These are phyloP conservation scores for Drosophila nigritarsus DNA, from an alignment of 2,888 invertebrate species.

Conservation along the genomic window DNA sequence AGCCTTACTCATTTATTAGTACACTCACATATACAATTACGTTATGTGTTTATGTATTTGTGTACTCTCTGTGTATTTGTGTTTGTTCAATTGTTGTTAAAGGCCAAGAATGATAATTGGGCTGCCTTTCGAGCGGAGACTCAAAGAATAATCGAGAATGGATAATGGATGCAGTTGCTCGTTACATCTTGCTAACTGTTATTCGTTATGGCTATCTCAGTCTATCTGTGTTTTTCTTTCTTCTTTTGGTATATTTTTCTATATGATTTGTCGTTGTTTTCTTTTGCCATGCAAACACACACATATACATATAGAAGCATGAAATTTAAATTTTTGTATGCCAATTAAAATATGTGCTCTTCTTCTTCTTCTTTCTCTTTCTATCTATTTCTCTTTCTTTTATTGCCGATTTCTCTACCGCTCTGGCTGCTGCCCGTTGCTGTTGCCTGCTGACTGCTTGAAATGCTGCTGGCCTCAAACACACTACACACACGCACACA, in stretches of 20 bases:
- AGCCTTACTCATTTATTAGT: slow-evolving; percentile 13
- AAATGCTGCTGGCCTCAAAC: slow-evolving; percentile 21
- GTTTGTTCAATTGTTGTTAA: slow-evolving; percentile 26
- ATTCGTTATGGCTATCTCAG: slow-evolving; percentile 47
- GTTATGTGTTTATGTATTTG: slow-evolving; percentile 10
- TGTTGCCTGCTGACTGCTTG: slow-evolving; percentile 34
- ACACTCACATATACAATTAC: neutral
- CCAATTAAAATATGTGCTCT: slow-evolving; percentile 72
- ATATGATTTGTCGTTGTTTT: slow-evolving; percentile 51
- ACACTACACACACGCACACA: slow-evolving; percentile 9
- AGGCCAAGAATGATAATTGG: slow-evolving; percentile 16
- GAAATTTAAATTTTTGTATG: slow-evolving; percentile 66
- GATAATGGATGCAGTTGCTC: slow-evolving; percentile 40
- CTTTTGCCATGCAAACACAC: slow-evolving; percentile 30
- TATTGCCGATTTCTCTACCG: slow-evolving; percentile 29
- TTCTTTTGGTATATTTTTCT: slow-evolving; percentile 27
- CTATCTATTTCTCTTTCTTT: slow-evolving; percentile 41
- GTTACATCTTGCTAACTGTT: slow-evolving; percentile 54
- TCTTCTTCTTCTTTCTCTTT: slow-evolving; percentile 47
- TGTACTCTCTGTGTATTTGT: slow-evolving; percentile 11
- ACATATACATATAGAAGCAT: slow-evolving; percentile 32
- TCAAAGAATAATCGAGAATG: neutral
- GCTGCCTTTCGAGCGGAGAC: slow-evolving; percentile 1
- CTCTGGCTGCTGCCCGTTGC: slow-evolving; percentile 37
- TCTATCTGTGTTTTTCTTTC: slow-evolving; percentile 23